A percentile compares a stretch with the other conserved stretches of the same genome.
phyloP scores from a whole-genome alignment of 2,113 vertebrate genomes.

The Ctenomys sociabilis region DNA sequence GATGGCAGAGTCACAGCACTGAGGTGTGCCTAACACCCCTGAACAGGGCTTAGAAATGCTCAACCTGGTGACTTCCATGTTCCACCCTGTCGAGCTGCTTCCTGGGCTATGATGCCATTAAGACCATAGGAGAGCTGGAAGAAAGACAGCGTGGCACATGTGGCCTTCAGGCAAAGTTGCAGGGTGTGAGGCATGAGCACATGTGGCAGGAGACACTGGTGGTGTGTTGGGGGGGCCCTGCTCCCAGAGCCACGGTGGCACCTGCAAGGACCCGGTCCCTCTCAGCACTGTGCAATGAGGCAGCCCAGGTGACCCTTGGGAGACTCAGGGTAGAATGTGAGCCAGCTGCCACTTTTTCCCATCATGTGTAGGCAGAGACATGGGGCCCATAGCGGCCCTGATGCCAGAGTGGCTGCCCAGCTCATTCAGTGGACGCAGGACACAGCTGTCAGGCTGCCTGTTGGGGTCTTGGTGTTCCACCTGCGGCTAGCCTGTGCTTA shows the following conservation, averaged over 20 bases:
- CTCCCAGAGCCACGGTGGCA: background rate
- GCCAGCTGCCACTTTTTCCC: no score
- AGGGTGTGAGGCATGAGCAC: background rate
- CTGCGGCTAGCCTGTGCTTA: background rate
- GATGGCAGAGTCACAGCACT: no score
- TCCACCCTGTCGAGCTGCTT: no score
- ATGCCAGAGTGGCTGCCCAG: no score
- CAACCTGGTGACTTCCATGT: no score
- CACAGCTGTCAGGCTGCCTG: no score
- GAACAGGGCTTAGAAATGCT: no score
- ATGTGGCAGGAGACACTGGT: background rate
- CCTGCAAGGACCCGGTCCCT: background rate
- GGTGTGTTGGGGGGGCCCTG: background rate
- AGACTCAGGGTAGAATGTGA: no score
- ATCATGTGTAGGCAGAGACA: background rate
- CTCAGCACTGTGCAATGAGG: background rate
- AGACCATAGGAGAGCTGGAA: no score
- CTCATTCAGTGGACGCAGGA: background rate
- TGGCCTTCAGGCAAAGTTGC: background rate
- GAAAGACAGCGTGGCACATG: no score
- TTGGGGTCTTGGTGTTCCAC: background rate
- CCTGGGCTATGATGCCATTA: no score
- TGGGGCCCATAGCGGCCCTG: background rate
- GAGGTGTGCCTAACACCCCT: no score
- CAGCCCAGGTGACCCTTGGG: background rate